phyloP scores from a whole-genome alignment of 2,888 invertebrate genomes.

The Bellardia bayeri region DNA sequence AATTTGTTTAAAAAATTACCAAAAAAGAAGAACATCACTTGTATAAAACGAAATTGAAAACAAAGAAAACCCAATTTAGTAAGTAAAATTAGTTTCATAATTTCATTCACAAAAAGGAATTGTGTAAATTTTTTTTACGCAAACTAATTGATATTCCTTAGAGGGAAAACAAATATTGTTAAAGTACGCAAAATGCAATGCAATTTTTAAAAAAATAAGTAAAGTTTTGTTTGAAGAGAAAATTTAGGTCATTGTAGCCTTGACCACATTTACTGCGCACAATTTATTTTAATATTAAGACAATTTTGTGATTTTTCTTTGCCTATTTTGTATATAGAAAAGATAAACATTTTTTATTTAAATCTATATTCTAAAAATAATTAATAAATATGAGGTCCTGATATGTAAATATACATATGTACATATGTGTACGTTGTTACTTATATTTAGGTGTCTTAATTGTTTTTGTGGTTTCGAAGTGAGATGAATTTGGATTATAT shows the following conservation, averaged over 20 bases:
- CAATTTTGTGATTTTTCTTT: background rate
- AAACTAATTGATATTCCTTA: background rate
- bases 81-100: slow-evolving; percentile 63
- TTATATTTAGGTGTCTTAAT: too few relatives aligned
- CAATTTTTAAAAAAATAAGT: background rate
- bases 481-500: too few relatives aligned
- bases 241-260: slow-evolving; percentile 74
- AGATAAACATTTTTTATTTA: background rate
- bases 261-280: slow-evolving; percentile 74
- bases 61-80: slow-evolving; percentile 62
- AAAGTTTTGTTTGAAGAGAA: slow-evolving; percentile 28
- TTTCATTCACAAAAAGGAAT: slow-evolving; percentile 34
- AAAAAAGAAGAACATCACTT: slow-evolving; percentile 22
- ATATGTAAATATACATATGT: background rate
- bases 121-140: background rate
- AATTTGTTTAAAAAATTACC: background rate
- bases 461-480: too few relatives aligned
- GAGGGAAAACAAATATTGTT: background rate
- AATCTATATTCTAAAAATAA: background rate
- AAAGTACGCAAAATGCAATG: background rate
- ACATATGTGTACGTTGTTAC: background rate
- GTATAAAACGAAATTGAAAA: slow-evolving; percentile 53
- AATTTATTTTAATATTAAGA: slow-evolving; percentile 40
- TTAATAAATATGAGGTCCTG: slow-evolving; percentile 10
- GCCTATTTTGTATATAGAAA: background rate